Evolutionary conservation across 2,797 vertebrate species (phyloP), one percentile per base, ranked within the genome.

Genomic region (Carapus acus): DNA sequence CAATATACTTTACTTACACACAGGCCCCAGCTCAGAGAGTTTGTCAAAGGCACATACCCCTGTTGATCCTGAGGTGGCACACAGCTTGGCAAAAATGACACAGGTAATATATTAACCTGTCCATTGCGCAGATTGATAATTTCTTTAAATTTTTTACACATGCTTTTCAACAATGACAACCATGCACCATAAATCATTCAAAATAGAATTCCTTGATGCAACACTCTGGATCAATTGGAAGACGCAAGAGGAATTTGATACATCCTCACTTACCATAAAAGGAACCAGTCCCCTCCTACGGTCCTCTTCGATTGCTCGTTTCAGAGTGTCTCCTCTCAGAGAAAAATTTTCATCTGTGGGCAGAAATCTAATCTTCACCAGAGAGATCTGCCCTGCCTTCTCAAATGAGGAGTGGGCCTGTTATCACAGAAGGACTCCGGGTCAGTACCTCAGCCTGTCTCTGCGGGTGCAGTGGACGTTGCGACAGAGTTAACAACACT

Each of bases 391-490:
- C n/a, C 94, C 92, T 12, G 93, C 96, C 68, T 99, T 99, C 81
- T 97, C 93, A 11, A 98, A 91, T 0, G 96, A 98, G 7, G 96
- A 98, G 73, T 98, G 96, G 43, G 96, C 94, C 96, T 97, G 18
- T 4, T 29, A 34, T 66, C 60, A 34, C 14, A 51, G 11, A 2
- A 0, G 2, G 8, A 21, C 16, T 38, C 39, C 14, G 21, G 14
- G 49, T 41, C 15, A 59, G 14, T 47, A 19, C 9, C 4, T 52
- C 6, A 8, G 2, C 43, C 31, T 5, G 4, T 23, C 17, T 46
- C 4, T 24, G 45, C 15, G 15, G 19, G 24, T 1, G 12, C 11
- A 39, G 14, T 1, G 3, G 3, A 56, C 11, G 6, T 6, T 31
- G 0, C 1, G 22, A 34, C 2, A 40, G 20, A 23, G 2, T 18